A percentile compares a stretch with the other conserved stretches of the same genome.
These are phyloP conservation scores for Rhagonycha fulva DNA, from an alignment of 2,888 invertebrate genomes.

Conservation along the genomic window DNA sequence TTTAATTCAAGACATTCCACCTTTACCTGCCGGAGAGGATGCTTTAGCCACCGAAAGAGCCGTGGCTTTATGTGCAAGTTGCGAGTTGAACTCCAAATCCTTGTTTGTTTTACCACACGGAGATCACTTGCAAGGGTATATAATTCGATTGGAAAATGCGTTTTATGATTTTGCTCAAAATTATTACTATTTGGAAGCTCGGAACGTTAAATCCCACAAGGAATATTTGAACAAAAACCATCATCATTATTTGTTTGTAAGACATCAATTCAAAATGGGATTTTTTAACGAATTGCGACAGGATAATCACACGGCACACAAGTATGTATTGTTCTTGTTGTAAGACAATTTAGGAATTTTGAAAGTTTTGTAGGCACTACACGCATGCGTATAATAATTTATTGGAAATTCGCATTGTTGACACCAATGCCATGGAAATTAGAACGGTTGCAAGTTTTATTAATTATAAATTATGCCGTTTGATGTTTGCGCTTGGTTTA, in stretches of 20 bases:
- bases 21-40: conserved; percentile 79
- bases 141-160: conserved; percentile 84
- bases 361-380: conserved; percentile 65
- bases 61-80: conserved; percentile 85
- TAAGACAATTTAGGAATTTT: neutral
- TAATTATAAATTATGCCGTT: conserved; percentile 91
- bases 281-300: conserved; percentile 93
- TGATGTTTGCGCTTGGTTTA: conserved; percentile 86
- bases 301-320: conserved; percentile 83
- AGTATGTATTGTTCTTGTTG: conserved; percentile 55
- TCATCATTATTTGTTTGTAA: conserved; percentile 89
- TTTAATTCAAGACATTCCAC: conserved; percentile 83
- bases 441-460: conserved; percentile 94
- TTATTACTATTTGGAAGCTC: conserved; percentile 89
- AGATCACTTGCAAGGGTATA: conserved; percentile 80
- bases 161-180: conserved; percentile 91
- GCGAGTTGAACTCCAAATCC: conserved; percentile 89
- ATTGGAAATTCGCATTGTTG: conserved; percentile 84
- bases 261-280: conserved; percentile 97
- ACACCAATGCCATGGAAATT: conserved; percentile 90
- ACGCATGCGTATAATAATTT: conserved; percentile 89
- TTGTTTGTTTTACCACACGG: conserved; percentile 87
- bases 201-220: conserved; percentile 83
- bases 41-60: conserved; percentile 88
- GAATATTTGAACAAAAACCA: conserved; percentile 90